Evolutionary conservation across 2,113 vertebrate species (phyloP), one percentile per base, ranked within the genome.

Genomic region (Archilochus colubris): DNA sequence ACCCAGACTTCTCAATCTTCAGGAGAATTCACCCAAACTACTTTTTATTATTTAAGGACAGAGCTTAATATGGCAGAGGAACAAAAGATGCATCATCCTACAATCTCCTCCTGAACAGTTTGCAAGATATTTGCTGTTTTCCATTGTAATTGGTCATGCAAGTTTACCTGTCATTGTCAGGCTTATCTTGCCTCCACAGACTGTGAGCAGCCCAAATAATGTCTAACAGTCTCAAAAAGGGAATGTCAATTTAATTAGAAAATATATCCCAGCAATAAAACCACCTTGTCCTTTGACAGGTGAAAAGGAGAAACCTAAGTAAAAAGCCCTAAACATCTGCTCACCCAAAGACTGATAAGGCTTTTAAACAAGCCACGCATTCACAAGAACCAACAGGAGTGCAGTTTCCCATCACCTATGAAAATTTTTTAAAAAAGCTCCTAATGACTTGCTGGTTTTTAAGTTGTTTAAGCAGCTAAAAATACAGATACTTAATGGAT

Each of bases 211-310:
- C 89, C 76, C 67, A 68, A 80, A 76, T 58, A 23, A 86, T 4
- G 24, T 12, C 86, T 38, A 77, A 62, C 73, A 53, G 50, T 21
- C 64, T 81, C 80, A 64, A 46, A 66, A 80, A 75, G 21, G 25
- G 48, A 74, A 43, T 31, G 50, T 44, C 75, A 75, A 78, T 81
- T 94, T 81, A 86, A 94, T 72, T 81, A 88, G 40, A 94, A 91
- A 83, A 93, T 62, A 64, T 6, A 93, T 75, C 79, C 51, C 50
- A 68, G 91, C 72, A 90, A 81, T 77, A 75, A 88, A 94, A 75
- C 36, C 67, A 78, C 33, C 50, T 8, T 67, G 50, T 84, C 66
- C 58, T 96, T 79, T 36, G 22, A 82, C 91, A 87, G 80, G 88
- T 76, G 80, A 93, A 40, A 78, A 88, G 23, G 36, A 94, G 31